Evolutionary conservation across 2,797 vertebrate genomes (phyloP), one percentile per base, ranked within the genome.

Genomic region (Manis crassicaudata): DNA sequence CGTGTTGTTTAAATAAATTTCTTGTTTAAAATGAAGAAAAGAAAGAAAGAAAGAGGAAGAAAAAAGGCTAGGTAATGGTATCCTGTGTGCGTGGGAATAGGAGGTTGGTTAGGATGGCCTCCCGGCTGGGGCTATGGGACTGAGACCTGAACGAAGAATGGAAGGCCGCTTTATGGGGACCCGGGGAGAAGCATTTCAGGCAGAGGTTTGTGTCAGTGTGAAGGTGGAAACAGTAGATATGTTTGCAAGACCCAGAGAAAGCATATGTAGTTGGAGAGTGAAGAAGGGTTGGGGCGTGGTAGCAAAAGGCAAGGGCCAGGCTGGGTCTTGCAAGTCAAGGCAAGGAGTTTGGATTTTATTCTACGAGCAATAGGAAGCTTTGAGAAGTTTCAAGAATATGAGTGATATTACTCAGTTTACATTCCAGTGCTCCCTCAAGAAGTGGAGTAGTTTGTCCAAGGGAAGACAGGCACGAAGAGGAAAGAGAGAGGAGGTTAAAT

Each of bases 81-180:
- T 37, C 77, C 6, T 16, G 1, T 63, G 20, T 54, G 62, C 23
- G 1, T 9, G 0, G 9, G 35, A 16, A 1, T 5, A 32, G 21
- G 50, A 43, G 10, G 11, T 4, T 35, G 27, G 21, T 80, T 5
- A 80, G 62, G 6, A 63, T 37, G 37, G 21, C 29, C 25, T 81
- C 23, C 4, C 8, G 10, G 65, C 60, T 81, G 23, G 43, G 5
- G 12, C 6, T 32, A 4, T 29, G 43, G 63, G 73, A 25, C 63
- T 37, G 68, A 92, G 40, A 60, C 21, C 37, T 37, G 73, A 60
- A 62, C n/a, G 65, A 75, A 27, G 25, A 54, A 10, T 18, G 16
- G 58, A 29, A 62, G 23, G 7, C 43, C 5, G 2, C 40, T 18
- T 70, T 5, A 6, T 29, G 35, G 50, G 58, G 4, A 3, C 54